These are phyloP conservation scores for Drosophila hydei DNA, from an alignment of 1,140 invertebrate genomes.

Conservation along the genomic window DNA sequence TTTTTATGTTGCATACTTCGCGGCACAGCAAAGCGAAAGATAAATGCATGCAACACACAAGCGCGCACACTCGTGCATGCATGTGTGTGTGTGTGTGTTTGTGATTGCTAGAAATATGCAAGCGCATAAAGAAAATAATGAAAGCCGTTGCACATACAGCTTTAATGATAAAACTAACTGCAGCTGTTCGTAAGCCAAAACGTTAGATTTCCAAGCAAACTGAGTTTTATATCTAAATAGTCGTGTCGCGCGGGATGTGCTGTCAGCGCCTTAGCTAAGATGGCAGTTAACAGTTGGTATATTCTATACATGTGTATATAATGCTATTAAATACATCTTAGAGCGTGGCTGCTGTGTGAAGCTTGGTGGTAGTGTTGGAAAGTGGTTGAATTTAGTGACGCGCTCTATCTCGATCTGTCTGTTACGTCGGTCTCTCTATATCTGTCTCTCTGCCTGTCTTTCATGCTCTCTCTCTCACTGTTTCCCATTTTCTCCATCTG, in stretches of 20 bases:
- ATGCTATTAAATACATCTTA: background rate
- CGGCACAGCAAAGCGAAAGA: slow-evolving; percentile 40
- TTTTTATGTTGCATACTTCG: slow-evolving; percentile 70
- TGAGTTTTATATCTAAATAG: slow-evolving; percentile 15
- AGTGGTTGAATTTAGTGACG: no score
- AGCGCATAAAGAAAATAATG: slow-evolving; percentile 46
- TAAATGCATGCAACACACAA: slow-evolving; percentile 21
- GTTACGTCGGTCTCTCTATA: no score
- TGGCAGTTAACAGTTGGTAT: no score
- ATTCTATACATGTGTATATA: background rate
- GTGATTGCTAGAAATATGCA: background rate
- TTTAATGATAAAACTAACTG: slow-evolving; percentile 63
- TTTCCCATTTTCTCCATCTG: no score
- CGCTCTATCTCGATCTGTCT: no score
- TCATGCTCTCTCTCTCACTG: no score
- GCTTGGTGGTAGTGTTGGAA: no score
- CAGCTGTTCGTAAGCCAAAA: slow-evolving; percentile 44
- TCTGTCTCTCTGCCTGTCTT: no score
- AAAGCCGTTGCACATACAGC: slow-evolving; percentile 63
- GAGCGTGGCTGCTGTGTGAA: background rate
- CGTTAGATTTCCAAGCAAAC: slow-evolving; percentile 44
- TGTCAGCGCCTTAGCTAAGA: no score
- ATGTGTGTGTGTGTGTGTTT: slow-evolving; percentile 23
- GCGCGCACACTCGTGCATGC: background rate
- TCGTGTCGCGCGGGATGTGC: background rate